Evolutionary conservation across 2,113 vertebrate species (phyloP), one percentile per base, ranked within the genome.

Genomic region (Cololabis saira): DNA sequence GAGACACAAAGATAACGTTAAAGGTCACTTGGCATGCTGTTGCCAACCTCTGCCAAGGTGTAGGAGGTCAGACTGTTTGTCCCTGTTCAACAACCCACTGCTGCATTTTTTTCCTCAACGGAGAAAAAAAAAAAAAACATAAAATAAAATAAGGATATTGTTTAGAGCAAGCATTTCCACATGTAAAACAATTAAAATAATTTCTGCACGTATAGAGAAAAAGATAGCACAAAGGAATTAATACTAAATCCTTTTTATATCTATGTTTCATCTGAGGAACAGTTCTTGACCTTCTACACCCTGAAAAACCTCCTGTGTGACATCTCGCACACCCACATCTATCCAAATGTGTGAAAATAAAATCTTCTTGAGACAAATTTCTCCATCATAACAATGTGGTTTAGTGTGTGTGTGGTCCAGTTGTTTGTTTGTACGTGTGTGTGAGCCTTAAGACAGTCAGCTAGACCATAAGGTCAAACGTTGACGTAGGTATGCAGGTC

Each of bases 401-500:
- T 27, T 7, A 21, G 59, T 75, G 60, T 77, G 61, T 70, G 83
- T 83, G 81, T 86, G 84, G 88, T 89, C 86, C 71, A 30, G 60
- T 37, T 77, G 77, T 81, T 75, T 87, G 80, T 85, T 87, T 83
- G 80, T 86, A 65, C 82, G 80, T 83, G 65, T 80, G 77, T 85
- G 66, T 64, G 58, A 51, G 57, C 68, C 74, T 71, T 61, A 58
- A 68, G 47, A 74, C 68, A 73, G 69, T 52, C 49, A 80, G 53
- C 47, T 67, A 68, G 83, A 80, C 50, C 82, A 80, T 66, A 85
- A 89, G 92, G 87, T 91, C 86, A 66, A 69, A 71, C 61, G 74
- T 72, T 69, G 76, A 71, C 40, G 87, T 90, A 90, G 90, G 91
- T 91, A 89, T 90, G 70, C 77, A 84, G 82, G 71, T 69, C 70